Base-by-base conservation (phyloP, 2,797 vertebrate species). In the Oreortyx pictus region DNA sequence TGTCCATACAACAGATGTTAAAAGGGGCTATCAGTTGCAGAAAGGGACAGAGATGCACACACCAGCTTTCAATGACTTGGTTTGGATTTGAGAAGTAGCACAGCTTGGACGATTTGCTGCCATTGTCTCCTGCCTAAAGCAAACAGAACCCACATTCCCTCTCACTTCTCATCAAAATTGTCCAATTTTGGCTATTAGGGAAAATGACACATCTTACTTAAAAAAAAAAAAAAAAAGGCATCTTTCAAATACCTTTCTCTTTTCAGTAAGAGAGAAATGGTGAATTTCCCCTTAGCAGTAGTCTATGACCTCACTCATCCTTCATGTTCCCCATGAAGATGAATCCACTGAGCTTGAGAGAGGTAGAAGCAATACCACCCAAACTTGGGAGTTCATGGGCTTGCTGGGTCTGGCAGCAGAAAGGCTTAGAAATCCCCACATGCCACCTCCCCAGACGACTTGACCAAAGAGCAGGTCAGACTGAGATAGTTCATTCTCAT, bases 401-500 rank as follows among this genome's bases (percentile, higher is more conserved):
- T 70, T 3, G 1, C 61, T 60, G 33, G 7, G 11, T 5, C 75
- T 66, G 56, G 39, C 27, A 86, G 67, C 62, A 88, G 39, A 87
- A 37, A 9, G 33, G 10, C 44, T 82, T 49, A 82, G 94, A 90
- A 89, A 7, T 18, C 14, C 14, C 37, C 57, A 31, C 24, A 20
- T 24, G 19, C 16, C 86, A 93, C 39, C 24, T 86, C 52, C 71
- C 35, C 68, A 90, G 75, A 73, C 49, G 57, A 78, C 44, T 27
- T 92, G 92, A 85, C 82, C 75, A 83, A 87, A 93, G 92, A 89
- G 86, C 86, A 94, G 90, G 89, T 92, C 90, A 95, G 82, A 41
- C 49, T 72, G 41, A 89, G 72, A 82, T 17, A 61, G 44, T 85
- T 95, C 65, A 84, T 76, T 60, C 86, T 31, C 41, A 79, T 88